A percentile compares a stretch with the other conserved stretches of the same genome.
Evolutionary conservation across 2,797 vertebrate genomes (phyloP).

Genomic region (Xenops minutus): DNA sequence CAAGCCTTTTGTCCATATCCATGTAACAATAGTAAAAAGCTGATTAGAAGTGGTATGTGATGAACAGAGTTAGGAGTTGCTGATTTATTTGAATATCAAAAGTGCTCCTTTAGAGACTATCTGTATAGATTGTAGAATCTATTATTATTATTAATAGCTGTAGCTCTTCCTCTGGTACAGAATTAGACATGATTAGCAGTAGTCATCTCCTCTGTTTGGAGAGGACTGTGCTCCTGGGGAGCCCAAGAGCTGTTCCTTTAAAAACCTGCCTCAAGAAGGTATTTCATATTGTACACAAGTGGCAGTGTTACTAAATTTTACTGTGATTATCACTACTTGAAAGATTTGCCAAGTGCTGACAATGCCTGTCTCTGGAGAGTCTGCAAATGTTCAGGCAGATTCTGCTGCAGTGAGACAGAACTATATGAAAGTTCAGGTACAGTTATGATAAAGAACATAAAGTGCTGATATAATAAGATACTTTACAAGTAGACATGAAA

Average conservation of each 20-base stretch:
- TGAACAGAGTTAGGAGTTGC: not conserved
- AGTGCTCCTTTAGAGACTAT: not conserved
- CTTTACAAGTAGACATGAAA: constrained; percentile 7
- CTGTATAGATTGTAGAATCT: not conserved
- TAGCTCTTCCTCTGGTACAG: not conserved
- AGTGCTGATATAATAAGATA: constrained; percentile 22
- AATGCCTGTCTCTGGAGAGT: constrained; percentile 13
- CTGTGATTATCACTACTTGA: constrained; percentile 23
- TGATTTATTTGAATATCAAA: not conserved
- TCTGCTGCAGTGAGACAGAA: not conserved
- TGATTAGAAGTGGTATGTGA: not conserved
- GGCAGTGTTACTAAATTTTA: constrained; percentile 27
- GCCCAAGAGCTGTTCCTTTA: not conserved
- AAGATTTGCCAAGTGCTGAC: constrained; percentile 33
- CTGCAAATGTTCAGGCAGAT: constrained; percentile 21
- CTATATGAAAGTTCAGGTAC: constrained; percentile 15
- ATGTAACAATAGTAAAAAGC: not conserved
- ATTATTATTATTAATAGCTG: not conserved
- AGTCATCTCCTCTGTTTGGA: not conserved
- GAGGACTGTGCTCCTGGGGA: not conserved
- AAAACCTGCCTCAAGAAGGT: not conserved
- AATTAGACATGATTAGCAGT: not conserved
- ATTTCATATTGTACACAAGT: constrained; percentile 1
- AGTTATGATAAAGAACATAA: not conserved
- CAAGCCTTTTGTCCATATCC: not conserved